A percentile compares a stretch with the other conserved stretches of the same genome.
These are phyloP conservation scores for Sciurus carolinensis DNA, from an alignment of 2,797 vertebrate species.

Conservation along the genomic window DNA sequence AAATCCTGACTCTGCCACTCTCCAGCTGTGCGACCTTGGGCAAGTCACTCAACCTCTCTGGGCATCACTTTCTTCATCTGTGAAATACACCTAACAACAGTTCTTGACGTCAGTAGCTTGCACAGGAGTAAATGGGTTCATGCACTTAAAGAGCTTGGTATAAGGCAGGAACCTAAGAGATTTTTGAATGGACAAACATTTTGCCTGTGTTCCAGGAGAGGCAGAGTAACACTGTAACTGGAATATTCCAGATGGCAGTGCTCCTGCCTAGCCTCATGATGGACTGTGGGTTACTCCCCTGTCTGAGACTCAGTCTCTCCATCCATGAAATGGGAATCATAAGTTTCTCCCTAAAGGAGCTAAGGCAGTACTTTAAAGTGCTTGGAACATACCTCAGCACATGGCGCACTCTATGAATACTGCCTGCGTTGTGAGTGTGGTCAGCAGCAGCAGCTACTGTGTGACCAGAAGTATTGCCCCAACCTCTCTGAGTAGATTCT, in stretches of 20 bases:
- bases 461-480: accelerated
- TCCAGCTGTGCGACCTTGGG: not conserved
- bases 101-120: not conserved
- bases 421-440: accelerated
- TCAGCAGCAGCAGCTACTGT: no score
- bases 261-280: not conserved
- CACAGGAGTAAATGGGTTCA: not conserved
- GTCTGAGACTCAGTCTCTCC: not conserved
- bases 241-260: not conserved
- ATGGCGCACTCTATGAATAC: accelerated
- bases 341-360: not conserved
- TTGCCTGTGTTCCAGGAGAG: not conserved
- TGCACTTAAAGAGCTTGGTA: not conserved
- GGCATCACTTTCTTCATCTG: not conserved
- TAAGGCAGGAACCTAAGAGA: not conserved
- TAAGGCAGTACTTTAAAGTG: not conserved
- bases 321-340: not conserved
- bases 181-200: not conserved
- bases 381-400: not conserved
- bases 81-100: not conserved
- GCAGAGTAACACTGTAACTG: accelerated
- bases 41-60: not conserved
- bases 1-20: not conserved
- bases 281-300: no score
- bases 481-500: not conserved